A percentile compares a stretch with the other conserved stretches of the same genome.
phyloP scores from a whole-genome alignment of 2,797 vertebrate genomes.

The Thripadectes ignobilis region DNA sequence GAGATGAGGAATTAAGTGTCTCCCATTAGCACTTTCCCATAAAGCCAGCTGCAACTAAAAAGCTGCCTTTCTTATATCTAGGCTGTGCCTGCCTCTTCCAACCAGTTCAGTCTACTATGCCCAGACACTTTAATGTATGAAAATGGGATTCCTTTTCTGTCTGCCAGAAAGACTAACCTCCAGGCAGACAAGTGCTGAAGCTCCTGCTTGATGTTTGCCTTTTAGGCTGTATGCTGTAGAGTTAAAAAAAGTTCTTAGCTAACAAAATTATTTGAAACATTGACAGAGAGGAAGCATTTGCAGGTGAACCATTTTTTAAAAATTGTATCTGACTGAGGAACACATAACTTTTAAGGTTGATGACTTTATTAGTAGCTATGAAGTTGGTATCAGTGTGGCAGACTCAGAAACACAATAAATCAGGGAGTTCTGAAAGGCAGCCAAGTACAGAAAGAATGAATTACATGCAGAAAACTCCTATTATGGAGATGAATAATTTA shows the following conservation, averaged over 20 bases:
- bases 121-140: not conserved
- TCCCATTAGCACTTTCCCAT: not conserved
- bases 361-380: not conserved
- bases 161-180: not conserved
- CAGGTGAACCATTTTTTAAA: not conserved
- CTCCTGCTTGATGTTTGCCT: not conserved
- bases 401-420: not conserved
- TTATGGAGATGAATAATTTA: slow-evolving; percentile 46
- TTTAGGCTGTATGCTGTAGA: not conserved
- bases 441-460: not conserved
- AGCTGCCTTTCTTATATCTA: not conserved
- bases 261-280: not conserved
- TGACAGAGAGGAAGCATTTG: not conserved
- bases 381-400: not conserved
- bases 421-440: not conserved
- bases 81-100: not conserved
- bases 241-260: not conserved
- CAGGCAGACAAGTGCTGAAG: not conserved
- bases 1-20: not conserved
- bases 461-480: slow-evolving; percentile 29
- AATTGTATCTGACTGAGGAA: not conserved
- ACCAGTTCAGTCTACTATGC: not conserved
- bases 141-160: not conserved
- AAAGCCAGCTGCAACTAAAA: not conserved
- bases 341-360: not conserved